A percentile compares a stretch with the other conserved stretches of the same genome.
phyloP scores from a whole-genome alignment of 2,797 vertebrate species.

The Gorsachius magnificus region DNA sequence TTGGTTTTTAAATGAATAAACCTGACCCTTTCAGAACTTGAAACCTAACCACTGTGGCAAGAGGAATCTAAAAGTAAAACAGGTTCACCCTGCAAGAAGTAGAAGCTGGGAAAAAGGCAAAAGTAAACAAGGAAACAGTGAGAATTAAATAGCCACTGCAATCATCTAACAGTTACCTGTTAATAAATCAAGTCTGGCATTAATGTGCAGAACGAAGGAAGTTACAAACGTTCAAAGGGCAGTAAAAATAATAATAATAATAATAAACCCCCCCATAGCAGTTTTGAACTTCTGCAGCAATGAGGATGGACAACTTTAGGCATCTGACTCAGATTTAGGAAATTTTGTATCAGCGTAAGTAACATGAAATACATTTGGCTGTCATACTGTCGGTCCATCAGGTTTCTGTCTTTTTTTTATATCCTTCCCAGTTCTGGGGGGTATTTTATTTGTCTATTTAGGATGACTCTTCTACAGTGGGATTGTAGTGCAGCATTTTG shows the following conservation, averaged over 20 bases:
- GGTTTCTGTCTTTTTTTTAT: neutral
- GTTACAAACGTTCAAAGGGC: neutral
- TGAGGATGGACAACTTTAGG: neutral
- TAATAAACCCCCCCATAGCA: rapidly evolving
- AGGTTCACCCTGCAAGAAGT: neutral
- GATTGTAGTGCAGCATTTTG: neutral
- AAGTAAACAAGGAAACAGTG: neutral
- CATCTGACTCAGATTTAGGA: neutral
- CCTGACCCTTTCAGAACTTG: neutral
- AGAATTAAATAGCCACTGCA: neutral
- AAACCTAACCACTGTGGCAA: neutral
- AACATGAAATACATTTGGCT: neutral
- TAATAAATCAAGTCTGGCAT: neutral
- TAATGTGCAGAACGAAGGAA: neutral
- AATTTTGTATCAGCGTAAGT: neutral
- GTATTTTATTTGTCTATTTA: neutral
- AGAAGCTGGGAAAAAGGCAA: neutral
- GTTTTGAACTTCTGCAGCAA: neutral
- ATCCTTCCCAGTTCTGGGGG: neutral
- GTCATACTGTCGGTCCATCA: neutral
- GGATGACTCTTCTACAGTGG: neutral
- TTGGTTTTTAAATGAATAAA: neutral
- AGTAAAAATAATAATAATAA: neutral
- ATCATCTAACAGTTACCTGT: neutral
- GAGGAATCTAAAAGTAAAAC: neutral